These are phyloP conservation scores for Malurus cyaneus DNA, from an alignment of 2,113 vertebrate genomes.

Conservation along the genomic window DNA sequence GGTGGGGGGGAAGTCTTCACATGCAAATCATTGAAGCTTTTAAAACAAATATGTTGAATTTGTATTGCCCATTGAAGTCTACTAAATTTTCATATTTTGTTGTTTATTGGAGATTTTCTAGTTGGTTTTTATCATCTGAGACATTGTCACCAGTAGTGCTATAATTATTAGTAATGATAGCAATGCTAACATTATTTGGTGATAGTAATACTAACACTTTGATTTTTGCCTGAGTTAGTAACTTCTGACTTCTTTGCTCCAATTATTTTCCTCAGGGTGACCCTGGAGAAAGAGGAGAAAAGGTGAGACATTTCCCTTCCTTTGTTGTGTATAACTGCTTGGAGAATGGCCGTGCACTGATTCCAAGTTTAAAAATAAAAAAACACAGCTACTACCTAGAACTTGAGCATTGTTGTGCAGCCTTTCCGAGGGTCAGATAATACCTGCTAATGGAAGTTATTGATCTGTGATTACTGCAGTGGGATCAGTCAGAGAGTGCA, in stretches of 20 bases:
- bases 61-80: not conserved
- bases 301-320: constrained; percentile 79
- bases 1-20: not conserved
- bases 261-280: constrained; percentile 85
- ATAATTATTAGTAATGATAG: not conserved
- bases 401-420: not conserved
- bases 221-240: not conserved
- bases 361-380: not conserved
- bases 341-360: not conserved
- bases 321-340: not conserved
- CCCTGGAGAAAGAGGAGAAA: constrained; percentile 91
- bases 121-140: not conserved
- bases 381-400: not conserved
- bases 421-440: not conserved
- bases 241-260: not conserved
- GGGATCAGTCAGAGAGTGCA: not conserved
- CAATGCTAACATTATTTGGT: not conserved
- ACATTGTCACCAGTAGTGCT: not conserved
- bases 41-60: not conserved
- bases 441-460: not conserved
- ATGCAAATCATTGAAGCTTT: not conserved
- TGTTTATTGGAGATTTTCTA: not conserved
- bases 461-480: not conserved
- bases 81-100: not conserved
- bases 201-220: not conserved